phyloP scores from a whole-genome alignment of 2,888 invertebrate species.

The Galerucella pusilla region DNA sequence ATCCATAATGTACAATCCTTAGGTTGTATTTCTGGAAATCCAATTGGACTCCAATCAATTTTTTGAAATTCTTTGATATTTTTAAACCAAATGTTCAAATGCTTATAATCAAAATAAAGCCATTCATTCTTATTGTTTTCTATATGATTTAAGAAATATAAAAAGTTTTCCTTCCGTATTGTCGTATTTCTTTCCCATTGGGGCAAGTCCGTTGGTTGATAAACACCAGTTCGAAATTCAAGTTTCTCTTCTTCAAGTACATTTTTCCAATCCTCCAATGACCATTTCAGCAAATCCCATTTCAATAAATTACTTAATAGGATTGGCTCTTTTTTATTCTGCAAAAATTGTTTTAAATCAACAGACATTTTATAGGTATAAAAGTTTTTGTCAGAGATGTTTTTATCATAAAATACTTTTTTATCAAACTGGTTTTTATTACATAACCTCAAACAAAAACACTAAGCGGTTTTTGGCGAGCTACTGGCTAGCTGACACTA shows the following conservation, averaged over 20 bases:
- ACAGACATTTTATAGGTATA: neutral
- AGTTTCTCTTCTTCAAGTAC: conserved; percentile 69
- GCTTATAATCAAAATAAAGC: conserved; percentile 89
- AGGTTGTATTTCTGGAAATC: conserved; percentile 75
- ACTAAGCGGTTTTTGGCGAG: too few species aligned
- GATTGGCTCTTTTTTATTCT: conserved; percentile 64
- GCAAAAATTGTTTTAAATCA: conserved; percentile 17
- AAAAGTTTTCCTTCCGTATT: conserved; percentile 71
- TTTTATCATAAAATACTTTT: too few species aligned
- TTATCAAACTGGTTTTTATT: neutral
- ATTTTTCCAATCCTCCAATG: conserved; percentile 70
- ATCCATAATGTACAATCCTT: conserved; percentile 88
- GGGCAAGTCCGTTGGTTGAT: conserved; percentile 67
- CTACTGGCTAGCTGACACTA: too few species aligned
- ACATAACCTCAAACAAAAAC: neutral
- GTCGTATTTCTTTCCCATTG: conserved; percentile 84
- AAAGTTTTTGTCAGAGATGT: too few species aligned
- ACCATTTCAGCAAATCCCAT: conserved; percentile 73
- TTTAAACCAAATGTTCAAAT: conserved; percentile 77
- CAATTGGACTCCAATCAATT: conserved; percentile 76
- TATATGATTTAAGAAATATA: conserved; percentile 70
- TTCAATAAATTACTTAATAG: conserved; percentile 68
- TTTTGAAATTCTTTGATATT: conserved; percentile 66
- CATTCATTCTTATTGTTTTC: conserved; percentile 66
- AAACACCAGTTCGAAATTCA: conserved; percentile 69